Conservation (phyloP, 37 sponge, comb jelly and placozoan species). For the Cliona cf. orientalis region DNA sequence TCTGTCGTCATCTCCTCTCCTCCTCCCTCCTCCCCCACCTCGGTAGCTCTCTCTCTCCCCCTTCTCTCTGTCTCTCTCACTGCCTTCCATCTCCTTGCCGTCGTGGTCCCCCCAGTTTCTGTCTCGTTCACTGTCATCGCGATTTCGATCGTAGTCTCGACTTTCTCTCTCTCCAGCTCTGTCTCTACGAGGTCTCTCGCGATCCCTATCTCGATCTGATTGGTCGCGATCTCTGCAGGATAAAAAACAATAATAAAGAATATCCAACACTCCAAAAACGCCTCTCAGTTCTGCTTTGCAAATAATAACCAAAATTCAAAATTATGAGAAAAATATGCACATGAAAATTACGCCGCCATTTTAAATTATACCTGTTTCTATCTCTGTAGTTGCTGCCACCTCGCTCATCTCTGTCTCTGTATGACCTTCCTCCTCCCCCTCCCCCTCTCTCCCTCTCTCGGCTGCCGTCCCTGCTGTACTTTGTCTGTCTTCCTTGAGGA, state of each 20-base stretch:
- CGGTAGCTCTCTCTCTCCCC: neutral
- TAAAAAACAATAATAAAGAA: too few relatives aligned
- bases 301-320: too few relatives aligned
- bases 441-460: neutral
- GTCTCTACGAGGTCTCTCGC: neutral
- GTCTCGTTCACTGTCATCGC: neutral
- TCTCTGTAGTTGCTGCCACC: too few relatives aligned
- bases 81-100: neutral
- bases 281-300: too few relatives aligned
- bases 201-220: neutral
- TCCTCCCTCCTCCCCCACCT: slow-evolving; percentile 11
- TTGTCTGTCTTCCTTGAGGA: neutral
- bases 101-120: neutral
- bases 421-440: neutral
- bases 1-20: slow-evolving; percentile 14
- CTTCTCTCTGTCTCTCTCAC: neutral
- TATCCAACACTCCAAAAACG: too few relatives aligned
- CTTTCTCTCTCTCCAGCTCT: neutral
- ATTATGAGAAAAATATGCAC: too few relatives aligned
- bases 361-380: too few relatives aligned
- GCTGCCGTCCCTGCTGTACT: neutral
- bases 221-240: too few relatives aligned
- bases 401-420: neutral
- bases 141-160: neutral
- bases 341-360: too few relatives aligned